Evolutionary conservation across 1,140 invertebrate species (phyloP).

Genomic region (Pseudomyrmex gracilis): DNA sequence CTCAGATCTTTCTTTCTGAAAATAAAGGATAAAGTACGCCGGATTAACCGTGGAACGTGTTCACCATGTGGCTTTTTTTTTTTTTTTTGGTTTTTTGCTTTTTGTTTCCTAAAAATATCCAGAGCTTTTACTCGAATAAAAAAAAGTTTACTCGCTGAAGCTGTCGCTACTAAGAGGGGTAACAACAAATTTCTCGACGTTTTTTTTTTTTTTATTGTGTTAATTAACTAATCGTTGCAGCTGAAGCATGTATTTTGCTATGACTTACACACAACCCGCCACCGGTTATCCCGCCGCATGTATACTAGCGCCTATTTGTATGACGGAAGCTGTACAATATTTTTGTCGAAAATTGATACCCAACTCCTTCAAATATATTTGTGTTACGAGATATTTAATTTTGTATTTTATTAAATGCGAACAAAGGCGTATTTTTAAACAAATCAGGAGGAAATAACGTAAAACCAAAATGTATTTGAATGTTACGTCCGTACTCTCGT

Average conservation of each 20-base stretch:
- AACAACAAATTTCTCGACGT: not conserved
- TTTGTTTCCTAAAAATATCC: constrained; percentile 62
- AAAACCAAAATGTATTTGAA: not conserved
- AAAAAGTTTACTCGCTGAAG: too few species aligned
- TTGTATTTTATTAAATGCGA: not conserved
- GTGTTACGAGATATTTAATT: not conserved
- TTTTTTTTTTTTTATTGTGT: too few species aligned
- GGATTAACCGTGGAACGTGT: constrained; percentile 72
- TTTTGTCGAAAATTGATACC: not conserved
- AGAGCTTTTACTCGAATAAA: not conserved
- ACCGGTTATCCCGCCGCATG: constrained; percentile 54
- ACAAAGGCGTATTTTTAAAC: not conserved
- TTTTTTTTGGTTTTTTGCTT: constrained; percentile 23
- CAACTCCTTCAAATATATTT: constrained; percentile 11
- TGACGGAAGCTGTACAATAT: constrained; percentile 25
- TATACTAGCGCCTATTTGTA: constrained; percentile 19
- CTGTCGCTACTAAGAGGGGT: not conserved
- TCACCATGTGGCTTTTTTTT: too few species aligned
- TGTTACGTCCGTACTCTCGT: not conserved
- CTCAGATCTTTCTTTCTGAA: constrained; percentile 83
- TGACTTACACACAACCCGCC: constrained; percentile 45
- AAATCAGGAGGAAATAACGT: constrained; percentile 7
- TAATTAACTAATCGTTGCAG: constrained; percentile 10
- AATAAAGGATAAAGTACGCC: constrained; percentile 79
- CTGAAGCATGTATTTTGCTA: constrained; percentile 20